phyloP scores from a whole-genome alignment of 2,888 invertebrate genomes.

The Rutpela maculata region DNA sequence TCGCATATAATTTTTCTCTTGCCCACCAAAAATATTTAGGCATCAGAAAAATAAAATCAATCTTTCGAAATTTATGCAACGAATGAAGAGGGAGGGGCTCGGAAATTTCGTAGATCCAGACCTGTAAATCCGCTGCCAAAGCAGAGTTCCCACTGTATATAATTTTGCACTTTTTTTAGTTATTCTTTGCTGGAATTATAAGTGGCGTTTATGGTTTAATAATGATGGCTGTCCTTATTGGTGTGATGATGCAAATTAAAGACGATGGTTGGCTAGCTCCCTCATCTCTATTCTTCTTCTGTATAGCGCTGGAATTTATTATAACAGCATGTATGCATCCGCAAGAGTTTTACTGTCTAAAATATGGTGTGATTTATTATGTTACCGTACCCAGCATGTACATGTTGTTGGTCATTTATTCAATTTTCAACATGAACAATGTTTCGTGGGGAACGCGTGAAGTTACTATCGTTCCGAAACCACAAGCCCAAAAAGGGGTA shows the following conservation, averaged over 20 bases:
- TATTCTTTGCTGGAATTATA: constrained; percentile 84
- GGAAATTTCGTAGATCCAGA: too few species aligned
- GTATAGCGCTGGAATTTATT: constrained; percentile 78
- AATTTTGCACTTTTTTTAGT: constrained; percentile 72
- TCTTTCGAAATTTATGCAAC: too few species aligned
- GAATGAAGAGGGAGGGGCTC: too few species aligned
- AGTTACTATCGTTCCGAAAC: constrained; percentile 73
- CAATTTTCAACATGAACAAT: constrained; percentile 94
- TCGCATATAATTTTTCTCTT: too few species aligned
- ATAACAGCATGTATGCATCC: constrained; percentile 85
- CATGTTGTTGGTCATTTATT: constrained; percentile 92
- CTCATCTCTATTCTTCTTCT: constrained; percentile 88
- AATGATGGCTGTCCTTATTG: constrained; percentile 92
- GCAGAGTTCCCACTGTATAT: neutral
- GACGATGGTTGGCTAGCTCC: constrained; percentile 89
- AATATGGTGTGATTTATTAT: constrained; percentile 87
- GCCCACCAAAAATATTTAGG: too few species aligned
- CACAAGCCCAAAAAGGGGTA: constrained; percentile 50
- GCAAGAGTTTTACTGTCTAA: constrained; percentile 84
- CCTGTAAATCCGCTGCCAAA: neutral
- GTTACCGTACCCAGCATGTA: constrained; percentile 97
- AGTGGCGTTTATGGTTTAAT: constrained; percentile 87
- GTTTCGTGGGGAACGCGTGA: constrained; percentile 97
- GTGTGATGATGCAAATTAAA: constrained; percentile 85
- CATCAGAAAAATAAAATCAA: too few species aligned